These are phyloP conservation scores for Falcunculus frontatus DNA, from an alignment of 2,113 vertebrate species.

Conservation along the genomic window DNA sequence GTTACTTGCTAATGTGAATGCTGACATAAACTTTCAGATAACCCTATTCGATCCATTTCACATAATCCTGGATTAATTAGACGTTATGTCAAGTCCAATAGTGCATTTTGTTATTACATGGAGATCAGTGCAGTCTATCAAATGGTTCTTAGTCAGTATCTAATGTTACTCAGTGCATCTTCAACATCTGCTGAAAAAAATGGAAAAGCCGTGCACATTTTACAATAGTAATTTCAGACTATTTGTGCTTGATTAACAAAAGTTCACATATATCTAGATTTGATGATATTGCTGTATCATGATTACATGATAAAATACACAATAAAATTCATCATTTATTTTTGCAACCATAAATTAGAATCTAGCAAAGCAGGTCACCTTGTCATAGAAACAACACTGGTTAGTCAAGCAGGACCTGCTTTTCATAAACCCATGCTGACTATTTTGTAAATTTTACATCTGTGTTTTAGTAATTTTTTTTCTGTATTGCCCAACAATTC, in stretches of 20 bases:
- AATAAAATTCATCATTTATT: not conserved
- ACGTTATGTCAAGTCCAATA: not conserved
- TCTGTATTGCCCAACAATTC: not conserved
- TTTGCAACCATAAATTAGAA: not conserved
- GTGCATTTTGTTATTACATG: not conserved
- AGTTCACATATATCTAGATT: not conserved
- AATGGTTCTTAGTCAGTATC: not conserved
- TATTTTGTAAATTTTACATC: not conserved
- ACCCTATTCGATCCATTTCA: not conserved
- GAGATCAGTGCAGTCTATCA: not conserved
- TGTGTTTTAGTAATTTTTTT: not conserved
- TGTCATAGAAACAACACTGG: not conserved
- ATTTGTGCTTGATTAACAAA: not conserved
- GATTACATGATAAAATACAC: not conserved
- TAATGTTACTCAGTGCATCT: not conserved
- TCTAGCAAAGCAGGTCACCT: not conserved
- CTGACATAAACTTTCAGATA: not conserved
- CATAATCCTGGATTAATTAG: not conserved
- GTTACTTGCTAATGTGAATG: not conserved
- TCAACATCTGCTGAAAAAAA: not conserved
- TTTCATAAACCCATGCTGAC: not conserved
- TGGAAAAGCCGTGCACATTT: not conserved
- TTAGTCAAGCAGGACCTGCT: not conserved
- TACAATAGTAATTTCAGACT: not conserved
- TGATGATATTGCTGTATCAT: not conserved